Evolutionary conservation across 2,888 invertebrate genomes (phyloP), one percentile per base, ranked within the genome.

Genomic region (Mesorhabditis belari): DNA sequence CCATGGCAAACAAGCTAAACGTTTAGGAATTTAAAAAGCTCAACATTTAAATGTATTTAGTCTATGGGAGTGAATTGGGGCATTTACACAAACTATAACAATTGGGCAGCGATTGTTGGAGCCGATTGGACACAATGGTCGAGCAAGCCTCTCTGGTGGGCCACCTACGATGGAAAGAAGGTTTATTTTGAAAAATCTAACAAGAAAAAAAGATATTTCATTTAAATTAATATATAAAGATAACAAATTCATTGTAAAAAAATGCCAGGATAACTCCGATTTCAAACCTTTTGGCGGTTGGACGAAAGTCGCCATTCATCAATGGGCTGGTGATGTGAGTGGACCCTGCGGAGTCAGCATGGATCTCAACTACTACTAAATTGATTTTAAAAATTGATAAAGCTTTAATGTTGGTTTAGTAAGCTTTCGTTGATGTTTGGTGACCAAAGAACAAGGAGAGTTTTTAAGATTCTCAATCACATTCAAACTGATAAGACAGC

Each of bases 101-200:
- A n/a, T 17, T 56, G 73, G 73, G 66, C 62, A 49, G 62, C 60
- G 28, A 73, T 73, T 56, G 73, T 73, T 27, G 73, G 73, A 53
- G 55, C 66, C 51, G 63, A 66, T 59, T 73, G 69, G 65, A 65
- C 59, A 25, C 65, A 64, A 23, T 58, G 58, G 49, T 57, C 59
- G 24, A 53, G 61, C 29, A 57, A 64, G 26, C 67, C 64, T 23
- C 69, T 73, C 54, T 73, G 73, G 73, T 71, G 67, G 71, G 72
- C 72, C 3, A 64, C 62, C 55, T 73, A 73, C 63, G 65, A 69
- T 56, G 69, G 71, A 51, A 57, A 63, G 19, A 60, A 66, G 60
- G 66, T 60, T 9, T 51, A n/a, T n/a, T n/a, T n/a, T n/a, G n/a
- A n/a, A n/a, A n/a, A n/a, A n/a, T n/a, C n/a, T n/a, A n/a, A n/a